A percentile compares a stretch with the other conserved stretches of the same genome.
Conservation (phyloP, 92 coral and sea anemone genomes). For the Epizoanthus fatuus region DNA sequence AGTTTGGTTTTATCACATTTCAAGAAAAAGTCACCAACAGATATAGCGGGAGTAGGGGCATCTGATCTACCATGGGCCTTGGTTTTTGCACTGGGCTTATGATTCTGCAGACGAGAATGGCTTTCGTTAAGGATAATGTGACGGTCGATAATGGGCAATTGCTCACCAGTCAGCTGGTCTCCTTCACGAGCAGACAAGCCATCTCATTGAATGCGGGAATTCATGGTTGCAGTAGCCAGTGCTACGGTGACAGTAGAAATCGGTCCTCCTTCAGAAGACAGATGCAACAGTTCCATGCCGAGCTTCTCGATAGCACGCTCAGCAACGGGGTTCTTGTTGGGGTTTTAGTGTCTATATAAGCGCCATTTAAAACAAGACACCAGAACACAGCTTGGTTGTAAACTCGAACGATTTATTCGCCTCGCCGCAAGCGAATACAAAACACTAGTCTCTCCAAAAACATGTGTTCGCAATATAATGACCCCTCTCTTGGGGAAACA, state of each 20-base stretch:
- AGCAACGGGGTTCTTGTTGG: background rate
- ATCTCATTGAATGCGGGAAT: conserved; percentile 4
- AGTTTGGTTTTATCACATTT: background rate
- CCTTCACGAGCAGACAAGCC: conserved; percentile 44
- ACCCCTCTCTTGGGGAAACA: too few relatives aligned
- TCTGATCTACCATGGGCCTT: conserved; percentile 13
- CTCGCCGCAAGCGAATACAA: too few relatives aligned
- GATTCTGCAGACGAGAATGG: background rate
- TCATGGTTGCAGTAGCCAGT: background rate
- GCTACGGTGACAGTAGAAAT: background rate
- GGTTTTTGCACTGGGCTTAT: background rate
- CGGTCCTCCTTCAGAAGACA: conserved; percentile 27
- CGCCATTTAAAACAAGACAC: too few relatives aligned
- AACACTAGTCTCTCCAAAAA: too few relatives aligned
- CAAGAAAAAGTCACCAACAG: conserved; percentile 27
- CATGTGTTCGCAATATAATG: too few relatives aligned
- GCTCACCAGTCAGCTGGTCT: conserved; percentile 44
- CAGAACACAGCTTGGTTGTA: too few relatives aligned
- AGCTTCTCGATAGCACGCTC: conserved; percentile 47
- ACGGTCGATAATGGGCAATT: conserved; percentile 26
- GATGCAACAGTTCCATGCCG: conserved; percentile 43
- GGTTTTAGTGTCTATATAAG: background rate
- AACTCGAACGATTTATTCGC: too few relatives aligned
- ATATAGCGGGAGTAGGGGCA: conserved; percentile 5
- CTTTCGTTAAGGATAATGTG: conserved; percentile 8